Evolutionary conservation across 2,113 vertebrate species (phyloP).

Genomic region (Platysteira castanea): DNA sequence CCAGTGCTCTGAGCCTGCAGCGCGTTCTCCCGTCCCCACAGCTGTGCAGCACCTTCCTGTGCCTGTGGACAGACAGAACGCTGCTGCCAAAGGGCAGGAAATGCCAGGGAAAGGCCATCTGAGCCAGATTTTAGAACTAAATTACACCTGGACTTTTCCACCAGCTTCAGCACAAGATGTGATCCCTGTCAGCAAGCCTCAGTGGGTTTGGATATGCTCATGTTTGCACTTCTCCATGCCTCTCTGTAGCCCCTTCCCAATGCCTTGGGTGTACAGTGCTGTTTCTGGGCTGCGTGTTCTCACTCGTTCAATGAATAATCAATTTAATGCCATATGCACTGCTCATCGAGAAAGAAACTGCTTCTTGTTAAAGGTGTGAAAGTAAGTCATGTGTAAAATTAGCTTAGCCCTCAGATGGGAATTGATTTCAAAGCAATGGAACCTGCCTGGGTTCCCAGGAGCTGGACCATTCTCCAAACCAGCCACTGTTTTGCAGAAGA

Average conservation of each 20-base stretch:
- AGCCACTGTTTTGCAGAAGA: not conserved
- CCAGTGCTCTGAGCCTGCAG: rapidly evolving
- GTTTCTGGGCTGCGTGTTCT: not conserved
- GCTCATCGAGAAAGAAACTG: not conserved
- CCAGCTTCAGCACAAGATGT: not conserved
- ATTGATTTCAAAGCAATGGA: not conserved
- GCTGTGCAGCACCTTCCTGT: rapidly evolving
- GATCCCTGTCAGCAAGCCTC: not conserved
- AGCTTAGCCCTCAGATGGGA: constrained; percentile 11
- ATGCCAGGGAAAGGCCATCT: not conserved
- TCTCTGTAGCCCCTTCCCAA: not conserved
- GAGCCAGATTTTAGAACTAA: not conserved
- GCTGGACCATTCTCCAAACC: not conserved
- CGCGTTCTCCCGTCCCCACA: rapidly evolving
- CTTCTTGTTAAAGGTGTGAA: constrained; percentile 40
- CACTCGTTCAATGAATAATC: not conserved
- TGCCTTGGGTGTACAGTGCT: not conserved
- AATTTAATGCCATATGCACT: not conserved
- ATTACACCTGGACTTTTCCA: not conserved
- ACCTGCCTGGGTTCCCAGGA: not conserved
- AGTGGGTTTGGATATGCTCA: not conserved
- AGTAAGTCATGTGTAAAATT: constrained; percentile 2
- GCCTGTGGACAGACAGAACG: rapidly evolving
- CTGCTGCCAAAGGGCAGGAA: not conserved
- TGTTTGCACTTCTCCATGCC: not conserved